These are phyloP conservation scores for Parauchenoglanis ngamensis DNA, from an alignment of 2,797 vertebrate genomes.

Conservation along the genomic window DNA sequence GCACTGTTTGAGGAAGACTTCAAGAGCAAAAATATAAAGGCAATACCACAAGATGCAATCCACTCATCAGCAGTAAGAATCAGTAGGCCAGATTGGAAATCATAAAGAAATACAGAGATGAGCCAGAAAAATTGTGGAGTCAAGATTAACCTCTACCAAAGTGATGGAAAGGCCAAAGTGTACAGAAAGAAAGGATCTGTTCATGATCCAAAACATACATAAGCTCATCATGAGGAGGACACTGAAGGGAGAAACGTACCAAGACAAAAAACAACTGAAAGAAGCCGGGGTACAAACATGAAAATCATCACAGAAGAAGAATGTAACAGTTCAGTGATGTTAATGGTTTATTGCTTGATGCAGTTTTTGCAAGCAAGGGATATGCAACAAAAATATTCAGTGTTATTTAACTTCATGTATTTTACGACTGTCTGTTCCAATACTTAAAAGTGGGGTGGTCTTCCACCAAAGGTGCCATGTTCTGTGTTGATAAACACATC, in stretches of 20 bases:
- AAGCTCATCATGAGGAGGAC: not conserved
- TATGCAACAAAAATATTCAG: too few species aligned
- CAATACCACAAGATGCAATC: not conserved
- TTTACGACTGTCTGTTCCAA: not conserved
- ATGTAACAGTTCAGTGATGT: not conserved
- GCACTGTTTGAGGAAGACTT: not conserved
- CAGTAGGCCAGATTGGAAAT: not conserved
- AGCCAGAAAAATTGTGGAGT: not conserved
- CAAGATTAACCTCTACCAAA: not conserved
- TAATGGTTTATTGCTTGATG: not conserved
- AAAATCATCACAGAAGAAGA: not conserved
- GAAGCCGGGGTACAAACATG: not conserved
- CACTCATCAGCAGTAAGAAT: not conserved
- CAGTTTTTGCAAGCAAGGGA: not conserved
- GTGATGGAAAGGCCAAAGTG: not conserved
- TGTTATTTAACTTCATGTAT: not conserved
- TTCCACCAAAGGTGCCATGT: not conserved
- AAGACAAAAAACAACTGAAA: not conserved
- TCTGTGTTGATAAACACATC: not conserved
- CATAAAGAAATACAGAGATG: not conserved
- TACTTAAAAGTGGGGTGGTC: not conserved
- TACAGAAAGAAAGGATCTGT: not conserved
- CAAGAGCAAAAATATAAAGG: not conserved
- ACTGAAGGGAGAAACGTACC: too few species aligned
- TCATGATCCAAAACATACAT: not conserved